These are phyloP conservation scores for Samia ricini DNA, from an alignment of 1,140 invertebrate genomes.

Conservation along the genomic window DNA sequence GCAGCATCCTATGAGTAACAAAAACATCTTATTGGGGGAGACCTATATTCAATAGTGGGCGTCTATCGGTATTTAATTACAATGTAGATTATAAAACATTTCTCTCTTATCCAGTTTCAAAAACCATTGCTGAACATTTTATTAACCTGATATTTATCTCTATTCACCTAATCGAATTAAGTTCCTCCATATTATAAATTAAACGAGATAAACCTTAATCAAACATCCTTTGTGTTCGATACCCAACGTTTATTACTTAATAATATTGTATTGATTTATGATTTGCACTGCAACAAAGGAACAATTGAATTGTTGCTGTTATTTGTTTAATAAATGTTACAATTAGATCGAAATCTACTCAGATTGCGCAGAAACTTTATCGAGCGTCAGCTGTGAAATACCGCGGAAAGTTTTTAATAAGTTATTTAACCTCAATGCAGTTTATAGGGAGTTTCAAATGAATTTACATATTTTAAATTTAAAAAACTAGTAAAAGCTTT, in stretches of 20 bases:
- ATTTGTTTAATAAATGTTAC: slow-evolving; percentile 39
- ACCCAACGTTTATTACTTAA: slow-evolving; percentile 60
- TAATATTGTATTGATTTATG: slow-evolving; percentile 75
- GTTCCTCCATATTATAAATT: slow-evolving; percentile 59
- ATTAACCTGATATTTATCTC: not conserved
- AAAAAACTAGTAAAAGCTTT: too few relatives aligned
- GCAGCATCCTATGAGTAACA: too few relatives aligned
- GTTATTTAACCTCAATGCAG: not conserved
- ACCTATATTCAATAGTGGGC: too few relatives aligned
- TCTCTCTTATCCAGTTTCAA: not conserved
- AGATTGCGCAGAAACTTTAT: slow-evolving; percentile 1
- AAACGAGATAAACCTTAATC: slow-evolving; percentile 72
- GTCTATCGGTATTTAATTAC: too few relatives aligned
- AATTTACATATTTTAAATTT: not conserved
- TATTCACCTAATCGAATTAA: not conserved
- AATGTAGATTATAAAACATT: too few relatives aligned
- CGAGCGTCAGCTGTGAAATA: slow-evolving; percentile 18
- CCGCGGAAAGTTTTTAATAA: not conserved
- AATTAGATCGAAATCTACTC: slow-evolving; percentile 1
- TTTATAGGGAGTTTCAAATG: not conserved
- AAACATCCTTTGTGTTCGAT: slow-evolving; percentile 65
- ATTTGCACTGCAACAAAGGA: slow-evolving; percentile 50
- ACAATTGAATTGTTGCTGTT: slow-evolving; percentile 47
- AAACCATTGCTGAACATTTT: not conserved
- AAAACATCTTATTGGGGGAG: too few relatives aligned